Conservation (phyloP, 2,797 vertebrate species). For the Microcaecilia unicolor region DNA sequence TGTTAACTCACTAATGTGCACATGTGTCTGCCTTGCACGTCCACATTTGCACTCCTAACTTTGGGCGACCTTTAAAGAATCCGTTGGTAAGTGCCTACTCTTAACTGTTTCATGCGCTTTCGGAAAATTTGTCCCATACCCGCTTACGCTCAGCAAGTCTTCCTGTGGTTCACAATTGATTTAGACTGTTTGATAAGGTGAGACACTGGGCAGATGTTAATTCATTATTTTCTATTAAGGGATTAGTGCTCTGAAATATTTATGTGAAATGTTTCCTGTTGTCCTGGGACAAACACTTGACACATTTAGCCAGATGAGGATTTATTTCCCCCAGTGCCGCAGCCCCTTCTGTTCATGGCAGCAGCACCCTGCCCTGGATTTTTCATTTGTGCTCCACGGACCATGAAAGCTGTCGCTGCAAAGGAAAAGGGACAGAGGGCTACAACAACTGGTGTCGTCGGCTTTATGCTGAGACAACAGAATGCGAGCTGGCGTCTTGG, state of each 20-base stretch:
- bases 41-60: too few relatives aligned
- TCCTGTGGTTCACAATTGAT: constrained; percentile 1
- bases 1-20: too few relatives aligned
- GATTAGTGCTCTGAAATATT: too few relatives aligned
- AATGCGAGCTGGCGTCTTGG: constrained; percentile 26
- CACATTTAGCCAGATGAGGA: constrained; percentile 20
- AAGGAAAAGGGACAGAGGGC: constrained; percentile 17
- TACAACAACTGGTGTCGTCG: constrained; percentile 34
- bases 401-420: constrained; percentile 39
- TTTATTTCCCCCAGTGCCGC: constrained; percentile 8
- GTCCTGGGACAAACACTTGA: constrained; percentile 24
- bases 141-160: too few relatives aligned
- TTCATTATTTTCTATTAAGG: neutral
- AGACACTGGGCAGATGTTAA: neutral
- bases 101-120: too few relatives aligned
- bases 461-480: constrained; percentile 43
- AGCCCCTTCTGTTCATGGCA: constrained; percentile 39
- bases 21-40: too few relatives aligned
- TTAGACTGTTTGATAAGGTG: neutral
- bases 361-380: constrained; percentile 32
- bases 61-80: too few relatives aligned
- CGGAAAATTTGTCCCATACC: too few relatives aligned
- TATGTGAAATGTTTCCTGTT: neutral
- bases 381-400: constrained; percentile 43
- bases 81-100: too few relatives aligned